These are phyloP conservation scores for Mesocricetus auratus DNA, from an alignment of 2,113 vertebrate genomes.

Conservation along the genomic window DNA sequence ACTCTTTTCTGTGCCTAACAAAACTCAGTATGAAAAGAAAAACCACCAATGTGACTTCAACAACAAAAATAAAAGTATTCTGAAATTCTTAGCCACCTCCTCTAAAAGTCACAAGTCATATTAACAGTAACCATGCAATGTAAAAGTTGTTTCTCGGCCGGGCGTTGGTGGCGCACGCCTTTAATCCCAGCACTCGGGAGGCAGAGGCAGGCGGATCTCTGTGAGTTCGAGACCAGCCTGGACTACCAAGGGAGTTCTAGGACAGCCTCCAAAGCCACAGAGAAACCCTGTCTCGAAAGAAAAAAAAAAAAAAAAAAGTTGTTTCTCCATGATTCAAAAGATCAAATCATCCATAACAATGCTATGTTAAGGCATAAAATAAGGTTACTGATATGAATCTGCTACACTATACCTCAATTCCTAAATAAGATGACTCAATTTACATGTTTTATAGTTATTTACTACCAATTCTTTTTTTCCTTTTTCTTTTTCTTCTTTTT, in stretches of 20 bases:
- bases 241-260: too few species aligned
- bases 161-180: too few species aligned
- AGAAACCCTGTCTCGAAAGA: too few species aligned
- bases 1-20: neutral
- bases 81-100: constrained; percentile 18
- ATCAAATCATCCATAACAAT: constrained; percentile 42
- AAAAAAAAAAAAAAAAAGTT: too few species aligned
- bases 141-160: constrained; percentile 29
- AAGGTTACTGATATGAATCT: neutral
- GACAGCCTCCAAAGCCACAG: too few species aligned
- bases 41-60: constrained; percentile 15
- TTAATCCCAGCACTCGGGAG: too few species aligned
- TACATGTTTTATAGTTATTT: neutral
- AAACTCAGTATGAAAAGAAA: constrained; percentile 43
- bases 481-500: too few species aligned
- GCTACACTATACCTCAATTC: constrained; percentile 33
- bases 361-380: constrained; percentile 15
- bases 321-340: neutral
- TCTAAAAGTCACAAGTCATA: constrained; percentile 3
- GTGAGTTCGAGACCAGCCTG: too few species aligned
- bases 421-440: neutral
- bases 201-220: too few species aligned
- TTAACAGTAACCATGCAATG: neutral
- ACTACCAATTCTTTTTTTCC: neutral
- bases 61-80: neutral